These are phyloP conservation scores for Actinia equina DNA, from an alignment of 64 coral and sea anemone genomes.

Conservation along the genomic window DNA sequence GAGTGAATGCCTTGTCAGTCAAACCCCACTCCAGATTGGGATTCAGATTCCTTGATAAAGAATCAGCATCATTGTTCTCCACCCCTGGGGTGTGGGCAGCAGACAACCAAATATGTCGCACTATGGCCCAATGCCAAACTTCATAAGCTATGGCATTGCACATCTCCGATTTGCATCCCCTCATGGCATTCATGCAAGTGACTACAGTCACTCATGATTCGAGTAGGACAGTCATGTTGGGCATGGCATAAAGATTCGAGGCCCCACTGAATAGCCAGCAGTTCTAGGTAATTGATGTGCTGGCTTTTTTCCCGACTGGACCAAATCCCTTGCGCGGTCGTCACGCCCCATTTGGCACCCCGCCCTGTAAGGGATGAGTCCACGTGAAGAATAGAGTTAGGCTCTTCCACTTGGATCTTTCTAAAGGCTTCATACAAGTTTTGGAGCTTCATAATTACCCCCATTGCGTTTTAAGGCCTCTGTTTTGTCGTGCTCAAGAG, in stretches of 20 bases:
- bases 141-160: conserved; percentile 15
- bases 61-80: background rate
- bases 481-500: conserved; percentile 25
- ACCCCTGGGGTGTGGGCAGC: background rate
- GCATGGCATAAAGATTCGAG: conserved; percentile 17
- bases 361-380: conserved; percentile 53
- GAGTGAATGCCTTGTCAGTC: background rate
- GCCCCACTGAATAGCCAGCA: conserved; percentile 27
- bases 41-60: background rate
- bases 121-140: conserved; percentile 20
- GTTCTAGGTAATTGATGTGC: conserved; percentile 37
- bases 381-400: background rate
- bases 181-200: conserved; percentile 38
- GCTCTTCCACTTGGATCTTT: background rate
- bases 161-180: conserved; percentile 9
- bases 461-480: conserved; percentile 21
- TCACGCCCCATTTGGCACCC: conserved; percentile 45
- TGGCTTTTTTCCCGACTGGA: background rate
- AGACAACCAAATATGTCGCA: conserved; percentile 26
- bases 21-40: conserved; percentile 3
- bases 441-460: conserved; percentile 28
- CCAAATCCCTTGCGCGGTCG: conserved; percentile 24
- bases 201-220: conserved; percentile 54
- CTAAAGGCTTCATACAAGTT: background rate
- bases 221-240: conserved; percentile 33